Base-by-base conservation (phyloP, 2,113 vertebrate species). In the Scalopus aquaticus region DNA sequence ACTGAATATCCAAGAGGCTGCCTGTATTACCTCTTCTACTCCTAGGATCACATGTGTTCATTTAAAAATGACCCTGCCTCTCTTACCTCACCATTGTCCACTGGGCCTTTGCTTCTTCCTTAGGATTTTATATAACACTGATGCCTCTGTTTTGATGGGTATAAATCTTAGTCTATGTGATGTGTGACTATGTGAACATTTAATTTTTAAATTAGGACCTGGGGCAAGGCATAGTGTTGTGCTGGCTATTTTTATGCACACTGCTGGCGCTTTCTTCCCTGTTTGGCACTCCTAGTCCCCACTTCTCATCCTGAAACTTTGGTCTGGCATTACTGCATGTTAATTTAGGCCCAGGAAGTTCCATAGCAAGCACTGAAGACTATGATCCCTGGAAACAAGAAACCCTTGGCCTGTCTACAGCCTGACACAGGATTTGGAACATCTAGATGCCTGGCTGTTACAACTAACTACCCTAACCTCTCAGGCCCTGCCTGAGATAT, bases 291-390 rank as follows among this genome's bases (percentile, higher is more conserved):
- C 51, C 64, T 42, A 46, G 74, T 67, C 62, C 72, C 51, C 42
- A 39, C 49, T 77, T 83, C 67, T 64, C 39, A 54, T 37, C 51
- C 65, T 39, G 20, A 19, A 54, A 83, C 46, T 85, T 86, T 39
- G 72, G 89, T 44, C 70, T 94, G 74, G 26, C 20, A 11, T 85
- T 35, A 10, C 56, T 72, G 30, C 30, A 6, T 69, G 17, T 74
- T 93, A 73, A 80, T 87, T 86, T 35, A 94, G 78, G 58, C 72
- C 83, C n/a, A 85, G 70, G 46, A 94, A 70, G 56, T 88, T 51
- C 44, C 39, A 3, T 39, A 30, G 78, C 35, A 46, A 79, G 79
- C 49, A 58, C 20, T 0, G 6, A 67, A 91, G 39, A 77, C 51
- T 82, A 5, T n/a, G 26, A 1, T 35, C 44, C 65, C 26, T 51